Conservation (phyloP, 2,113 vertebrate genomes). For the Calyptomena viridis region DNA sequence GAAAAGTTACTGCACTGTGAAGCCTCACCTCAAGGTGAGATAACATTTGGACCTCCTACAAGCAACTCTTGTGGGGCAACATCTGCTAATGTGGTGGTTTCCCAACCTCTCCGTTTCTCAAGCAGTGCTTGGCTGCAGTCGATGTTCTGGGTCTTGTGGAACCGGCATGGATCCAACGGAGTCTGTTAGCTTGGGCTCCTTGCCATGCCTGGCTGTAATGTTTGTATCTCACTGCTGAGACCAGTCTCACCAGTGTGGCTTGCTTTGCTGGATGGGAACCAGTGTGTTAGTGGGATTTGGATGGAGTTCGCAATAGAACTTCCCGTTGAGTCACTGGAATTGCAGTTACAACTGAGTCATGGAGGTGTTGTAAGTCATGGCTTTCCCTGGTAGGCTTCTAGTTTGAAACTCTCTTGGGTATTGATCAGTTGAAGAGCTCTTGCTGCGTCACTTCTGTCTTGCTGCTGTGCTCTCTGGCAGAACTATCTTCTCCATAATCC, state of each 20-base stretch:
- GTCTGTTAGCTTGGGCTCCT: constrained; percentile 61
- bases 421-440: neutral
- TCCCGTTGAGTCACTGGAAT: constrained; percentile 50
- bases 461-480: neutral
- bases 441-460: neutral
- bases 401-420: neutral
- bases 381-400: neutral
- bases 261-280: constrained; percentile 55
- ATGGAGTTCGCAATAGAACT: constrained; percentile 10
- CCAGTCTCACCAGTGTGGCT: constrained; percentile 59
- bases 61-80: constrained; percentile 38
- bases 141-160: constrained; percentile 41
- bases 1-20: neutral
- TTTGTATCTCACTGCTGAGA: constrained; percentile 38
- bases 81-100: constrained; percentile 62
- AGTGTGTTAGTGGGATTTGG: constrained; percentile 24
- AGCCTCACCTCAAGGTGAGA: constrained; percentile 47
- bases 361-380: neutral
- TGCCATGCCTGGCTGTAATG: constrained; percentile 16
- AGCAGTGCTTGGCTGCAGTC: constrained; percentile 17
- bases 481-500: neutral
- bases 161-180: constrained; percentile 25
- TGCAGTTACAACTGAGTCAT: constrained; percentile 50
- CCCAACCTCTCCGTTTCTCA: constrained; percentile 51
- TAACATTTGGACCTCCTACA: constrained; percentile 59